Base-by-base conservation (phyloP, 2,113 vertebrate species). In the Odontesthes bonariensis region DNA sequence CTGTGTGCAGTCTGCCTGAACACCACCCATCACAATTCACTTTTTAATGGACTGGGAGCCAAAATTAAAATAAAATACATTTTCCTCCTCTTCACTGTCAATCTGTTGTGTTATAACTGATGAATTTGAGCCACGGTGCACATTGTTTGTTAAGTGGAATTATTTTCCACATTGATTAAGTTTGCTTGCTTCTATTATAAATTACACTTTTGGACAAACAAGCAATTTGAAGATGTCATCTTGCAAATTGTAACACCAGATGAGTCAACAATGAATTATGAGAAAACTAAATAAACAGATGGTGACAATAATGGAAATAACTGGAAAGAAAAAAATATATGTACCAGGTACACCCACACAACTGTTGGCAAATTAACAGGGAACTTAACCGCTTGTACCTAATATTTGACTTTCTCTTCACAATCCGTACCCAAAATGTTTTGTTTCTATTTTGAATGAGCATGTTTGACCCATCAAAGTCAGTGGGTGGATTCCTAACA, bases 31-130 rank as follows among this genome's bases (percentile, higher is more conserved):
- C 54, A 53, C 44, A 63, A 68, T 62, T 69, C 60, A 68, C 47
- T 68, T 71, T 49, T 51, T 31, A 76, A 81, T 42, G 7, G 54
- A 75, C 35, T 58, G 5, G 42, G 51, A 62, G 68, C 31, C 42
- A 66, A 56, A 75, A 55, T 49, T 6, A 12, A 6, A 60, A 51
- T 9, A 49, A 8, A 81, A 60, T 16, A 8, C 6, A n/a, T 27
- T 42, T 71, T 27, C 31, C 12, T 10, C 22, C 23, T 6, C 23
- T 55, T 16, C 12, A 33, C 16, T 32, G 44, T 54, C 12, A 38
- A 69, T 33, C 66, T 31, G 53, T 12, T 6, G 53, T 23, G 44
- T 56, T 38, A 54, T 22, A 31, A 55, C 65, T 13, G 35, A 68
- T 68, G 51, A 55, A 42, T 55, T 51, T 6, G n/a, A 20, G 4